Evolutionary conservation across 1,140 invertebrate species (phyloP), one percentile per base, ranked within the genome.

Genomic region (Bombus breviceps): DNA sequence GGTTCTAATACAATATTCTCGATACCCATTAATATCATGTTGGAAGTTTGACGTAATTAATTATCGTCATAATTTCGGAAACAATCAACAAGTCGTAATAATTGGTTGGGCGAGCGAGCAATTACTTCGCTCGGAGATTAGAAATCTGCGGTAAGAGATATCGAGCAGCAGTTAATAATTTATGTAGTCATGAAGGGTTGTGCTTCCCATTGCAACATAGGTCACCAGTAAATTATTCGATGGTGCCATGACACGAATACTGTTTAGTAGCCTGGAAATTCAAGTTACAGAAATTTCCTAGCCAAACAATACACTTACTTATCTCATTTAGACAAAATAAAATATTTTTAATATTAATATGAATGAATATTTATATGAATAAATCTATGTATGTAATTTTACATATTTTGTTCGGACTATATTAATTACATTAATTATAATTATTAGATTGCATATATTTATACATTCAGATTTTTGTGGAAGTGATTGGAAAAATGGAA

Each of bases 91-190:
- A 82, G 72, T 82, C 59, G 59, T 64, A 75, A 62, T 59, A 62
- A 73, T 82, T 66, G 39, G 47, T 47, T 41, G 34, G n/a, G 57
- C 41, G 18, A 41, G n/a, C n/a, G 71, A 71, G 71, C 39, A 82
- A 75, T 75, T 82, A 75, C 71, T 75, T 75, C 57, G 41, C 28
- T 28, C 25, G 39, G 37, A 72, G 68, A 85, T 85, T 80, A 85
- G 83, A 85, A 73, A 80, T 71, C 64, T 57, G 68, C 59, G 62
- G 43, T n/a, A 32, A 62, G 73, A 76, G 66, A 83, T 83, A 83
- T 72, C 57, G 37, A 77, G 71, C 39, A 76, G 12, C 66, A 57
- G 74, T 86, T 86, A 77, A 83, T 83, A 83, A 86, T 76, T 86
- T 77, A 81, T 59, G 47, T 53, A 71, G 41, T 4, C 39, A 2